Conservation (phyloP, 2,113 vertebrate genomes). For the Uropsilus gracilis region DNA sequence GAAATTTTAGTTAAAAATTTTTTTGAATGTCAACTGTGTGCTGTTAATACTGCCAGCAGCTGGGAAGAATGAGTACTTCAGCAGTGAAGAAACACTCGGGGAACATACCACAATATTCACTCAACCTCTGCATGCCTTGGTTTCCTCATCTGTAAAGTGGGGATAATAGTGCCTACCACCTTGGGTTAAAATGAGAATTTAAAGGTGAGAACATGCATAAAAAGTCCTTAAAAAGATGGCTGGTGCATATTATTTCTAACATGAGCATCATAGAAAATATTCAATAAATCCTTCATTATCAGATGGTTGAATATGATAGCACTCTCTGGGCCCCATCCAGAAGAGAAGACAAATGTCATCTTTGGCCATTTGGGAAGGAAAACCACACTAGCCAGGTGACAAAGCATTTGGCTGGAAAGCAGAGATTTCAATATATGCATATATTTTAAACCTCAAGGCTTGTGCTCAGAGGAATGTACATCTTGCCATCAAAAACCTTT, state of each 20-base stretch:
- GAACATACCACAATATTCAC: background rate
- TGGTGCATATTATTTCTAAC: background rate
- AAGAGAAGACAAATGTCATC: constrained; percentile 54
- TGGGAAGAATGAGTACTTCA: background rate
- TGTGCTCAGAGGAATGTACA: background rate
- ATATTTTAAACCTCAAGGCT: constrained; percentile 13
- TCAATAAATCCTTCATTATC: constrained; percentile 22
- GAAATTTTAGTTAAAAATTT: background rate
- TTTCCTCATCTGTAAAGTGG: constrained; percentile 12
- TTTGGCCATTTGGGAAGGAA: constrained; percentile 25
- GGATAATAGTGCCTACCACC: background rate
- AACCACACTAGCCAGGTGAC: constrained; percentile 36
- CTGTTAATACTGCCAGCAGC: background rate
- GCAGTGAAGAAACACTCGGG: background rate
- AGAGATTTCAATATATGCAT: background rate
- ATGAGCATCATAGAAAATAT: constrained; percentile 39
- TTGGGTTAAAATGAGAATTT: background rate
- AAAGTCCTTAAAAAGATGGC: background rate
- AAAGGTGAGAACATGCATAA: background rate
- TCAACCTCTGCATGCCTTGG: background rate
- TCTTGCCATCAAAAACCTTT: constrained; percentile 40
- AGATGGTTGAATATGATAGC: constrained; percentile 47
- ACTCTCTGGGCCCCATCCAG: constrained; percentile 14
- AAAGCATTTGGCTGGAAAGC: constrained; percentile 41
- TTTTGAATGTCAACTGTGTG: background rate